These are phyloP conservation scores for Lissocephala sabroskyi DNA, from an alignment of 2,888 invertebrate genomes.

Conservation along the genomic window DNA sequence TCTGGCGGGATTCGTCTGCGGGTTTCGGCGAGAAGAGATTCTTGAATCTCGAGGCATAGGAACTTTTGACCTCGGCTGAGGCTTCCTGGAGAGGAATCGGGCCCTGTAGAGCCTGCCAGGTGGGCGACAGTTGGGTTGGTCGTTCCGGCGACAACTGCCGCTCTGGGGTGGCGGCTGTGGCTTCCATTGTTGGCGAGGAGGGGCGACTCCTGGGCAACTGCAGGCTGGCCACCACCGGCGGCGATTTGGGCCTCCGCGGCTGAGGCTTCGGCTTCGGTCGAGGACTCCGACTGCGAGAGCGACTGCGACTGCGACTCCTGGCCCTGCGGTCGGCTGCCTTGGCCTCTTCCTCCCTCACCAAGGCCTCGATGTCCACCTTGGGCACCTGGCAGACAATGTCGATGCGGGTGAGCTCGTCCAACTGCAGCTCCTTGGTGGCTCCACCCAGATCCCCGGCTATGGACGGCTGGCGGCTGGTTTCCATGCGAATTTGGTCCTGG, in stretches of 20 bases:
- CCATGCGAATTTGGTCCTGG: conserved; percentile 59
- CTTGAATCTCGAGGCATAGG: conserved; percentile 66
- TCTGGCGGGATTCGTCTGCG: conserved; percentile 15
- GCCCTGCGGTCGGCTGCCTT: conserved; percentile 31
- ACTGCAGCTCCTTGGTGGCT: conserved; percentile 40
- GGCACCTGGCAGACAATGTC: conserved; percentile 53
- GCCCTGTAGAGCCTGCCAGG: background rate
- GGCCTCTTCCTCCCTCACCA: conserved; percentile 46
- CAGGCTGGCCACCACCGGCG: conserved; percentile 37
- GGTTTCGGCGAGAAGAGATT: conserved; percentile 61
- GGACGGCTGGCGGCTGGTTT: conserved; percentile 61
- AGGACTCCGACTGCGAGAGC: conserved; percentile 36
- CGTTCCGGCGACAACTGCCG: conserved; percentile 52
- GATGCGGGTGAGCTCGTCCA: conserved; percentile 58
- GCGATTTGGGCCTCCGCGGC: conserved; percentile 42
- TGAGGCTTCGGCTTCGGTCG: background rate
- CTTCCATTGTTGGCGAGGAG: conserved; percentile 27
- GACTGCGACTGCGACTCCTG: conserved; percentile 41
- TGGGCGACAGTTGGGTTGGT: conserved; percentile 30
- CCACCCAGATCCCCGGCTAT: conserved; percentile 46
- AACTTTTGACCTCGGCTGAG: conserved; percentile 52
- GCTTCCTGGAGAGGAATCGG: conserved; percentile 32
- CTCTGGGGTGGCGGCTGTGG: conserved; percentile 26
- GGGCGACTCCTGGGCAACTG: conserved; percentile 39
- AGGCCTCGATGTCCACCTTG: conserved; percentile 49